Evolutionary conservation across 2,113 vertebrate species (phyloP).

Genomic region (Prinia subflava): DNA sequence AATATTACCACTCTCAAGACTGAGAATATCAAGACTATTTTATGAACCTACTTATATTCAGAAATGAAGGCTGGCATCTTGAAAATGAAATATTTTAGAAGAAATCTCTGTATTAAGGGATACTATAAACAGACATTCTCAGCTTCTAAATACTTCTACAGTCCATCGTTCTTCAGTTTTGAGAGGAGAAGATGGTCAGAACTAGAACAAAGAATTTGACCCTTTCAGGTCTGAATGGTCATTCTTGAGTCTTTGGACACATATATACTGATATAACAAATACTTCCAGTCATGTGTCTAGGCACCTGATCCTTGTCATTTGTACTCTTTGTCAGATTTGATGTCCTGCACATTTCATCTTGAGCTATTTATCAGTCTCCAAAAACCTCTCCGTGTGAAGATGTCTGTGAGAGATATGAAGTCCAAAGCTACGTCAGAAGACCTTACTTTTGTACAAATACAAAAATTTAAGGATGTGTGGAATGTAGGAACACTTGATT

Average conservation of each 20-base stretch:
- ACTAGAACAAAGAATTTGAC: not conserved
- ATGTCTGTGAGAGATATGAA: not conserved
- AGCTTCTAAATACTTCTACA: not conserved
- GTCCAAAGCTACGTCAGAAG: not conserved
- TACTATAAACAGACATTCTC: not conserved
- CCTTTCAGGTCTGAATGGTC: not conserved
- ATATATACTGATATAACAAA: too few relatives aligned
- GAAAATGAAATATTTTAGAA: not conserved
- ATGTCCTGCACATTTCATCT: not conserved
- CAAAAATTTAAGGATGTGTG: not conserved
- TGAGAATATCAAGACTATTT: not conserved
- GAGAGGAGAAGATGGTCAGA: not conserved
- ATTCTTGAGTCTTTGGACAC: not conserved
- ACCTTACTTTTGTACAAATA: not conserved
- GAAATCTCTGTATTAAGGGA: not conserved
- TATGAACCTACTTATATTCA: not conserved
- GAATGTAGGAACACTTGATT: not conserved
- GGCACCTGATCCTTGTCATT: not conserved
- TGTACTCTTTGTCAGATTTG: not conserved
- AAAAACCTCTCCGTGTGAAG: not conserved
- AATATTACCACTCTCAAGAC: not conserved
- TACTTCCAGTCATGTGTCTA: not conserved
- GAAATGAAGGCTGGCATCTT: not conserved
- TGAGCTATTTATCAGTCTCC: not conserved
- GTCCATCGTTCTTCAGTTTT: not conserved